Conservation (phyloP, 1,140 invertebrate species). For the Bicyclus anynana region DNA sequence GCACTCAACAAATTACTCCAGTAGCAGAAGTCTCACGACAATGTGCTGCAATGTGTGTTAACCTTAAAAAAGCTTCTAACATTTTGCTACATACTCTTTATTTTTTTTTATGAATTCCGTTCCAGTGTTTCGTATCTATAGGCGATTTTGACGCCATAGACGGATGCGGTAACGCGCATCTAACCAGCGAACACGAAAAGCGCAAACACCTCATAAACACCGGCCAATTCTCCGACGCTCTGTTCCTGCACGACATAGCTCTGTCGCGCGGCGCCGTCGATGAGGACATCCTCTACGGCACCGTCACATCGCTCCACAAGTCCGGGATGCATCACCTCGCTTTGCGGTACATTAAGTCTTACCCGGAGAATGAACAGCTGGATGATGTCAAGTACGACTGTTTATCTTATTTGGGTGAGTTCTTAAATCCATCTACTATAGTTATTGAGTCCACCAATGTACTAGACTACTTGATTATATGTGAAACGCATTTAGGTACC, state of each 20-base stretch:
- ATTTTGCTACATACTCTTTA: too few species aligned
- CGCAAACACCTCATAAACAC: constrained; percentile 56
- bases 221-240: constrained; percentile 53
- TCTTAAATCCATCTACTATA: too few species aligned
- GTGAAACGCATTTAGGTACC: too few species aligned
- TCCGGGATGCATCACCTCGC: constrained; percentile 68
- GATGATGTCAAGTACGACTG: constrained; percentile 78
- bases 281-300: constrained; percentile 35
- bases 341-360: constrained; percentile 61
- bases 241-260: constrained; percentile 61
- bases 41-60: too few species aligned
- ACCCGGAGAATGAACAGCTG: constrained; percentile 44
- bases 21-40: too few species aligned
- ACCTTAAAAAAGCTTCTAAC: too few species aligned
- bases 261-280: constrained; percentile 31
- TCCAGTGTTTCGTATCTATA: constrained; percentile 66
- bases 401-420: constrained; percentile 56
- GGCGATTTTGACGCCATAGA: constrained; percentile 66
- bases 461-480: too few species aligned
- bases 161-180: constrained; percentile 67
- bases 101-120: neutral
- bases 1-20: too few species aligned
- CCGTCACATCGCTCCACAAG: constrained; percentile 49
- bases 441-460: too few species aligned
- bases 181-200: constrained; percentile 55